These are phyloP conservation scores for Melieria crassipennis DNA, from an alignment of 2,888 invertebrate species.

Conservation along the genomic window DNA sequence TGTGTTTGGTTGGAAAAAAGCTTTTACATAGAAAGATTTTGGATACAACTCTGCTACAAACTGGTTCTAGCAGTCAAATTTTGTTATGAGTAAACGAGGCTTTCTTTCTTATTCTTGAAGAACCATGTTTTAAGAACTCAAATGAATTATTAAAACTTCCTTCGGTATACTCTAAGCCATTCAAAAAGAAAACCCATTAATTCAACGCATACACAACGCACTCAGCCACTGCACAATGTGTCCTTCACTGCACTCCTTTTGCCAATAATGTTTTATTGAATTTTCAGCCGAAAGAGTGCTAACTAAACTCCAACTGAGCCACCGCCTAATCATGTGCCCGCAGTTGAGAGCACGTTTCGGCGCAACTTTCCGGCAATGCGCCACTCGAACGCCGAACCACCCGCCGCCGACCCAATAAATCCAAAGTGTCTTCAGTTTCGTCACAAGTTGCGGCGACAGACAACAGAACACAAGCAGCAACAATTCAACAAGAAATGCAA, in stretches of 20 bases:
- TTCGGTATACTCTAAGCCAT: background rate
- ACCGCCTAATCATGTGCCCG: slow-evolving; percentile 49
- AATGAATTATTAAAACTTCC: too few species aligned
- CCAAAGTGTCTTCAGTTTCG: slow-evolving; percentile 25
- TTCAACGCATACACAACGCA: background rate
- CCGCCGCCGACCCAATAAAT: background rate
- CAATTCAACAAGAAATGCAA: background rate
- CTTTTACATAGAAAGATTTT: too few species aligned
- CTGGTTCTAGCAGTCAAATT: too few species aligned
- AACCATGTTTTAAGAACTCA: too few species aligned
- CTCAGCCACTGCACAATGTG: background rate
- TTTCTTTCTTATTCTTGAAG: too few species aligned
- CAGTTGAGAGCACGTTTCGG: slow-evolving; percentile 50
- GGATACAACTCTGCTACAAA: too few species aligned
- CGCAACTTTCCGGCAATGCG: slow-evolving; percentile 43
- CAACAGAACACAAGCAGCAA: background rate
- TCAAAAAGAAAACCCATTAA: background rate
- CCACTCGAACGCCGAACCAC: background rate
- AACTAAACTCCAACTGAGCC: slow-evolving; percentile 17
- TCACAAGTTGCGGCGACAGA: slow-evolving; percentile 7
- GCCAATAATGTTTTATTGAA: slow-evolving; percentile 19
- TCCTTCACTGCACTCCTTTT: background rate
- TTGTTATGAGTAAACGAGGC: too few species aligned
- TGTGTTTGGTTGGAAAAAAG: too few species aligned
- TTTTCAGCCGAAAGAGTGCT: background rate